Base-by-base conservation (phyloP, 2,113 vertebrate genomes). In the Forbesichthys papilliferus region DNA sequence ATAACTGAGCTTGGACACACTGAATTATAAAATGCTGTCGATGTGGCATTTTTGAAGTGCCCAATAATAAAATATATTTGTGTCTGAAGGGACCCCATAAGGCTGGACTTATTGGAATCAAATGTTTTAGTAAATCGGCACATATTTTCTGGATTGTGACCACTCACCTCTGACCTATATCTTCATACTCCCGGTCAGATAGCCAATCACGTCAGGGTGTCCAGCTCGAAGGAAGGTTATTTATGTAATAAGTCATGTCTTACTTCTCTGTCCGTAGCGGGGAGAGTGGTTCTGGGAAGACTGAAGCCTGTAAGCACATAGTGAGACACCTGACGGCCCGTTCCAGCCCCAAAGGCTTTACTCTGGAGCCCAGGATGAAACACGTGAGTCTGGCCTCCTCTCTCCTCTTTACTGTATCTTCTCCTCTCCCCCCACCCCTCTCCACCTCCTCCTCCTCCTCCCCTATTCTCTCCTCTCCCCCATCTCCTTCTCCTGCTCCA, bases 211-310 rank as follows among this genome's bases (percentile, higher is more conserved):
- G 36, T 42, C 7, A 42, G 36, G 36, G 36, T 57, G 11, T 20
- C 9, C 55, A 18, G 16, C 11, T 20, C 27, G n/a, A 18, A 57
- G 16, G 6, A 8, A 20, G 55, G 13, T 51, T 4, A 8, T 54
- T 68, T 52, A 54, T 51, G 27, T 27, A 27, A 51, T 11, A 12
- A 51, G 20, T 9, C 57, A 4, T 72, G 7, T 75, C 11, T 68
- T 48, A 42, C 36, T 42, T 77, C 12, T 85, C 58, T 62, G 63
- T 59, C 71, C 76, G 1, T 73, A 97, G 97, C 83, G 97, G 97
- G 66, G 96, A 99, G 89, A 94, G 96, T 84, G 96, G 97, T 62
- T 98, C 97, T 61, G 97, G 97, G 54, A 99, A 98, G 85, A 93
- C 94, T 0, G 94, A 96, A 87, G 95, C 95, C 64, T 93, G 92